Percentiles rank a stretch among this genome's conserved stretches.
Conservation (phyloP, 2,113 vertebrate genomes). For the Notiomystis cincta region DNA sequence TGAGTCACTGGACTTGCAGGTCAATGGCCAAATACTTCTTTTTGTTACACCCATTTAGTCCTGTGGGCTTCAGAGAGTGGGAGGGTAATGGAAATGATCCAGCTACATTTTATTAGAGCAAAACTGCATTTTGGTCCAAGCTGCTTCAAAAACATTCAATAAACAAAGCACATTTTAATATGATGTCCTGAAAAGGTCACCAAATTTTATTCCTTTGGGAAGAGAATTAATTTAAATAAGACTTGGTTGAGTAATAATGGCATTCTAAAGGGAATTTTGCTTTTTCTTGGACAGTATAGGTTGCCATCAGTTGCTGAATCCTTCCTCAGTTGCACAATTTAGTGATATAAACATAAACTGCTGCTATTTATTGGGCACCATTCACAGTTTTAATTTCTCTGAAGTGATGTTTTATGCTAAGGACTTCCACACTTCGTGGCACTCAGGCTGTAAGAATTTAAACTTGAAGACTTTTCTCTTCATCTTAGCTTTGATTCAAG, state of each 20-base stretch:
- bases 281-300: neutral
- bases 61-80: neutral
- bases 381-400: neutral
- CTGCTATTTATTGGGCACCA: neutral
- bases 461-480: neutral
- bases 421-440: neutral
- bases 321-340: neutral
- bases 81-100: neutral
- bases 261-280: neutral
- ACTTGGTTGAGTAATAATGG: neutral
- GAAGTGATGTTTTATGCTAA: neutral
- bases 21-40: slow-evolving; percentile 31
- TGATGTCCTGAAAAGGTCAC: neutral
- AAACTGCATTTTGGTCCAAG: slow-evolving; percentile 10
- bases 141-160: neutral
- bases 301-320: neutral
- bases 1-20: neutral
- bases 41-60: slow-evolving; percentile 30
- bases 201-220: neutral
- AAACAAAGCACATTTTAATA: slow-evolving; percentile 22
- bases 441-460: neutral
- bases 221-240: neutral
- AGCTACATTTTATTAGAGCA: slow-evolving; percentile 4
- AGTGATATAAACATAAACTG: neutral
- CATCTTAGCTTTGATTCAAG: neutral